Evolutionary conservation across 2,113 vertebrate species (phyloP).

Genomic region (Pipa parva): DNA sequence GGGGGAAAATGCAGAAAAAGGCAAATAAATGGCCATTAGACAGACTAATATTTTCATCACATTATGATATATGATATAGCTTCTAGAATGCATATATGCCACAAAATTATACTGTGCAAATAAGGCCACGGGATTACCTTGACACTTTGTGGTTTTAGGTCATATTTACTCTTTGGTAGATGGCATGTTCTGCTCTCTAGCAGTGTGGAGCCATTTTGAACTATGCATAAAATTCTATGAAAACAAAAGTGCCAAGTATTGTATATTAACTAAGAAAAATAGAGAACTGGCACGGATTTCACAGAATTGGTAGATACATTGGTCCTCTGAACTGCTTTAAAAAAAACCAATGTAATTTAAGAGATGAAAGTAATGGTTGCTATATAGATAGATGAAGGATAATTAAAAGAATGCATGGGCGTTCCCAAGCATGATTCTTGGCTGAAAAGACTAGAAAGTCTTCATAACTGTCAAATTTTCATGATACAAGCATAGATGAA

Average conservation of each 20-base stretch:
- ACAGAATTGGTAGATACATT: not conserved
- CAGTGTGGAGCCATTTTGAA: not conserved
- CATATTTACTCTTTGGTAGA: slow-evolving; percentile 1
- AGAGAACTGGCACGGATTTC: too few relatives aligned
- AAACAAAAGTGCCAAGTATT: not conserved
- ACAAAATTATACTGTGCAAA: not conserved
- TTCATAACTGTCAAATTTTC: too few relatives aligned
- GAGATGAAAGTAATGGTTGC: too few relatives aligned
- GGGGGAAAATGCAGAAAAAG: slow-evolving; percentile 38
- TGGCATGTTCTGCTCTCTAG: not conserved
- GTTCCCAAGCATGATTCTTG: too few relatives aligned
- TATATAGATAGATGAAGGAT: too few relatives aligned
- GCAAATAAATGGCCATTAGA: slow-evolving; percentile 49
- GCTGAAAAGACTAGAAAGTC: too few relatives aligned
- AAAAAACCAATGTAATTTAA: too few relatives aligned
- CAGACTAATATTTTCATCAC: slow-evolving; percentile 53
- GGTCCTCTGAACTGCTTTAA: too few relatives aligned
- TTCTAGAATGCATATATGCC: not conserved
- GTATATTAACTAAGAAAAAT: too few relatives aligned
- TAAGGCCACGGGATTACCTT: not conserved
- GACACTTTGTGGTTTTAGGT: not conserved
- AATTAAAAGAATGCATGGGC: too few relatives aligned
- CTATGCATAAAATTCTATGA: not conserved
- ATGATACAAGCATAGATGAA: too few relatives aligned
- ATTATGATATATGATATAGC: slow-evolving; percentile 40